Conservation (phyloP, 2,797 vertebrate species). For the Aulostomus chinensis region DNA sequence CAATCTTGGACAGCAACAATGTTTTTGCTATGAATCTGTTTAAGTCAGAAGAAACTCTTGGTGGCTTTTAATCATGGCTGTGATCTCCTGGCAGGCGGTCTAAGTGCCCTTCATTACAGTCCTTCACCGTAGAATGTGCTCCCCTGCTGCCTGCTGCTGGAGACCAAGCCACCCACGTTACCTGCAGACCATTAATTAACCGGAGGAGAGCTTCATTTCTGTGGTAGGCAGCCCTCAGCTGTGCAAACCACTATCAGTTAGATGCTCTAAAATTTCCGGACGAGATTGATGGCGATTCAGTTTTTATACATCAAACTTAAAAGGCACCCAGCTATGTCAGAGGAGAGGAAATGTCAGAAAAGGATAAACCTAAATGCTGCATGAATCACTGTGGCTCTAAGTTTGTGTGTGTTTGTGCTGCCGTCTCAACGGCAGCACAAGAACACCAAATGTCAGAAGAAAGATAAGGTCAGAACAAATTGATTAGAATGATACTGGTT, state of each 20-base stretch:
- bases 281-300: conserved; percentile 53
- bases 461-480: too few relatives aligned
- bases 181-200: conserved; percentile 72
- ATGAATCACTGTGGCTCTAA: neutral
- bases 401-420: neutral
- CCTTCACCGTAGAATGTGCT: conserved; percentile 57
- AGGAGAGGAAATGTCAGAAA: conserved; percentile 40
- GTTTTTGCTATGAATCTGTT: conserved; percentile 32
- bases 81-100: conserved; percentile 58
- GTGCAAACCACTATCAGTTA: conserved; percentile 51
- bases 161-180: conserved; percentile 53
- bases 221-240: conserved; percentile 36
- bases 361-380: conserved; percentile 24
- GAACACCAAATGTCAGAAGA: too few relatives aligned
- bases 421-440: neutral
- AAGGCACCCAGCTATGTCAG: conserved; percentile 49
- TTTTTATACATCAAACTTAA: conserved; percentile 43
- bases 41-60: conserved; percentile 35
- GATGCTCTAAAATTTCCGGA: conserved; percentile 40
- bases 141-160: conserved; percentile 36
- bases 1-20: conserved; percentile 4
- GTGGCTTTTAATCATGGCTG: conserved; percentile 62
- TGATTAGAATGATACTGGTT: too few relatives aligned
- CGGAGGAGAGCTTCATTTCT: conserved; percentile 44
- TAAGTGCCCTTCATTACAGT: conserved; percentile 68